phyloP scores from a whole-genome alignment of 2,797 vertebrate genomes.

The Scleropages formosus region DNA sequence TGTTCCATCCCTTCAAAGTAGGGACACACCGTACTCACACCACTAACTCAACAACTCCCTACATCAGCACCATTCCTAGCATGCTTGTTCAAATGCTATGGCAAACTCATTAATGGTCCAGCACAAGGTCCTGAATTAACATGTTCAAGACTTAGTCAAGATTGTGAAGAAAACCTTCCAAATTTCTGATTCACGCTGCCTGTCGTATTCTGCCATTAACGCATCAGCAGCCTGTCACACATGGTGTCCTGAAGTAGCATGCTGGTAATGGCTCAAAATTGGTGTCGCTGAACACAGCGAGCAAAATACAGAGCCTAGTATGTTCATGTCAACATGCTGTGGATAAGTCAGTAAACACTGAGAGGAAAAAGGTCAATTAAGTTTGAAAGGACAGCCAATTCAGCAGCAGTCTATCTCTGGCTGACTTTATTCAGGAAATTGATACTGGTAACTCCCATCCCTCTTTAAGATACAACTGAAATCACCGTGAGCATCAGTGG shows the following conservation, averaged over 20 bases:
- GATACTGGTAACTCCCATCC: slow-evolving; percentile 50
- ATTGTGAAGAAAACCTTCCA: background rate
- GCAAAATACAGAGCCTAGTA: slow-evolving; percentile 40
- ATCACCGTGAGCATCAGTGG: slow-evolving; percentile 34
- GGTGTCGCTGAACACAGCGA: slow-evolving; percentile 58
- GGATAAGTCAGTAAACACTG: slow-evolving; percentile 51
- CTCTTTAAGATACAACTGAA: slow-evolving; percentile 46
- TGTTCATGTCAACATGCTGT: slow-evolving; percentile 45
- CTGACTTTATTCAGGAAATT: slow-evolving; percentile 39
- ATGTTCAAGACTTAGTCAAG: slow-evolving; percentile 42
- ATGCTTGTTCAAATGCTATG: slow-evolving; percentile 32
- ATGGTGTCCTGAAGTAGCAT: slow-evolving; percentile 40
- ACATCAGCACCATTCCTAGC: no score
- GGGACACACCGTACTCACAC: no score
- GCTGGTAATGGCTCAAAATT: slow-evolving; percentile 58
- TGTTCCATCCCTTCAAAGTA: no score
- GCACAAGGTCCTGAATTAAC: slow-evolving; percentile 5
- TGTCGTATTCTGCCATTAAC: slow-evolving; percentile 31
- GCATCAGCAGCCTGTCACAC: slow-evolving; percentile 47
- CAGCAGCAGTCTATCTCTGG: slow-evolving; percentile 48
- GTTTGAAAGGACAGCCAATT: slow-evolving; percentile 51
- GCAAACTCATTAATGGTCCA: slow-evolving; percentile 8
- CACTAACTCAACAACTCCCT: no score
- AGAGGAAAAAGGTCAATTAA: slow-evolving; percentile 45
- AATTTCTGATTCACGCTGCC: background rate